phyloP scores from a whole-genome alignment of 2,888 invertebrate genomes.

The Chrysopilus asiliformis region DNA sequence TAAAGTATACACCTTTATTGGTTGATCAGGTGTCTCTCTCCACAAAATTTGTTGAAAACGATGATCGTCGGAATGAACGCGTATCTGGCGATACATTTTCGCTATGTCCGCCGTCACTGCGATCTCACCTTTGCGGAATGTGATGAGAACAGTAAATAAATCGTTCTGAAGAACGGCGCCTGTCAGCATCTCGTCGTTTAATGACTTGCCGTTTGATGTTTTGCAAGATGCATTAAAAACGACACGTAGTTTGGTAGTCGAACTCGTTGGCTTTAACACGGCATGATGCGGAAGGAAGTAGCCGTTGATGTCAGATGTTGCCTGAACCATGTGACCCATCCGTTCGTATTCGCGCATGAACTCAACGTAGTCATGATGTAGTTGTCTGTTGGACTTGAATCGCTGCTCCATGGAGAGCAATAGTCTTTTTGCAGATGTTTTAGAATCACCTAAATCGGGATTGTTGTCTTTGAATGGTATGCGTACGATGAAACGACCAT shows the following conservation, averaged over 20 bases:
- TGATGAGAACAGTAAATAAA: no score
- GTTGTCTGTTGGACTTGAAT: background rate
- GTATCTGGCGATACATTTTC: constrained; percentile 11
- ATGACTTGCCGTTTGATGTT: background rate
- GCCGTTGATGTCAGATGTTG: background rate
- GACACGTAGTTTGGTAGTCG: background rate
- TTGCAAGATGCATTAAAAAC: constrained; percentile 1
- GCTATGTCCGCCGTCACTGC: constrained; percentile 11
- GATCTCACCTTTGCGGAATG: background rate
- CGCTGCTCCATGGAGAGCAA: constrained; percentile 1
- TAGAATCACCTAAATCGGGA: no score
- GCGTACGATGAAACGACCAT: no score
- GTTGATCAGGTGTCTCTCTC: background rate
- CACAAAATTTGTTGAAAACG: constrained; percentile 11
- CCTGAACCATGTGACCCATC: background rate
- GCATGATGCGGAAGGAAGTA: background rate
- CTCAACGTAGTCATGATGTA: constrained; percentile 8
- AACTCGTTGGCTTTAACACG: background rate
- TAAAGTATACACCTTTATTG: constrained; percentile 7
- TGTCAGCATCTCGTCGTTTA: no score
- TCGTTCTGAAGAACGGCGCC: no score
- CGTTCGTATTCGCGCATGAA: constrained; percentile 14
- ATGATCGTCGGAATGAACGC: constrained; percentile 3
- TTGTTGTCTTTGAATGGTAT: no score
- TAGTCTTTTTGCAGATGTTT: no score